Percentiles rank a stretch among this genome's conserved stretches.
Conservation (phyloP, 2,888 invertebrate species). For the Colostygia pectinataria region DNA sequence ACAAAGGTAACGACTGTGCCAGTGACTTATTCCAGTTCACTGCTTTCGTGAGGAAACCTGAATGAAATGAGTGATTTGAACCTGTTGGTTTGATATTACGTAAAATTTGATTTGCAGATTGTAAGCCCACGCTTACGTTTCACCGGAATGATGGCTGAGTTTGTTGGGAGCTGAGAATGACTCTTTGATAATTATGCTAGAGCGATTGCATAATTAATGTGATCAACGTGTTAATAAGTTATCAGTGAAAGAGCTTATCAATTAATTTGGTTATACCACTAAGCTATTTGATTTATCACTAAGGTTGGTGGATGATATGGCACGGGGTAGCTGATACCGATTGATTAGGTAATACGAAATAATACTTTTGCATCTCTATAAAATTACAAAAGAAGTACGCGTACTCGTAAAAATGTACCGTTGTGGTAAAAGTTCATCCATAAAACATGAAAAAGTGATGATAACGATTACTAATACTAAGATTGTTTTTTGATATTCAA, state of each 20-base stretch:
- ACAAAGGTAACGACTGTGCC: constrained; percentile 25
- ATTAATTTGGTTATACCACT: not conserved
- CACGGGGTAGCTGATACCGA: constrained; percentile 8
- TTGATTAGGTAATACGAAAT: not conserved
- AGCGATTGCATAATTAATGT: constrained; percentile 11
- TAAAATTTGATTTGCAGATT: constrained; percentile 1
- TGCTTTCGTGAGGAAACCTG: constrained; percentile 29
- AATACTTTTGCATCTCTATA: not conserved
- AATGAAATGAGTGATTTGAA: constrained; percentile 21
- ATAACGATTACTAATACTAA: too few species aligned
- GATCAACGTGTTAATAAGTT: constrained; percentile 10
- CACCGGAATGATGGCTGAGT: too few species aligned
- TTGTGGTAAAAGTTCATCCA: too few species aligned
- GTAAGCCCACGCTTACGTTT: too few species aligned
- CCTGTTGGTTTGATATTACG: constrained; percentile 11
- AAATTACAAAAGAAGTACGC: not conserved
- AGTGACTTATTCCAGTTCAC: constrained; percentile 31
- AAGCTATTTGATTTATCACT: not conserved
- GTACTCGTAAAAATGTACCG: too few species aligned
- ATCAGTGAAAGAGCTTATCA: constrained; percentile 4
- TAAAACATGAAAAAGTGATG: too few species aligned
- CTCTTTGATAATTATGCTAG: not conserved
- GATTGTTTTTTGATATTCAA: too few species aligned
- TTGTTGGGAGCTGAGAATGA: too few species aligned
- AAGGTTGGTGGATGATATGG: constrained; percentile 10